These are phyloP conservation scores for Morbakka virulenta DNA, from an alignment of 30 jellyfish, hydroid and myxozoan species.

Conservation along the genomic window DNA sequence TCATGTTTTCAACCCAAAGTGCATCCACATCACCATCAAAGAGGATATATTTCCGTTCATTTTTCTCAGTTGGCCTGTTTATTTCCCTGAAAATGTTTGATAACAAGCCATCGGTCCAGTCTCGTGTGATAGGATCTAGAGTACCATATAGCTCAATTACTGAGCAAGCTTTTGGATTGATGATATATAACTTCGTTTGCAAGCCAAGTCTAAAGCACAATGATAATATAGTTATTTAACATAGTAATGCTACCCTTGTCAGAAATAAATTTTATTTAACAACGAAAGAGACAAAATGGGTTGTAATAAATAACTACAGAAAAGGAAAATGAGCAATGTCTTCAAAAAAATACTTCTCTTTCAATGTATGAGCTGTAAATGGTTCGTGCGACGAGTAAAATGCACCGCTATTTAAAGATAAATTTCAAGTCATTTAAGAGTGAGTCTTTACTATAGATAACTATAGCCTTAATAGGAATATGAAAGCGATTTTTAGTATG, in stretches of 20 bases:
- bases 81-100: conserved; percentile 97
- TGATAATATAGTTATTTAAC: background rate
- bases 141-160: conserved; percentile 95
- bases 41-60: conserved; percentile 87
- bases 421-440: too few species aligned
- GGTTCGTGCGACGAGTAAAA: too few species aligned
- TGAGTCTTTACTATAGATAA: too few species aligned
- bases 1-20: conserved; percentile 98
- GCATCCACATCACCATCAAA: conserved; percentile 99
- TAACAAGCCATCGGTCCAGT: conserved; percentile 98
- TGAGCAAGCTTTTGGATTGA: conserved; percentile 99
- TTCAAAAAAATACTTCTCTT: too few species aligned
- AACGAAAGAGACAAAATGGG: background rate
- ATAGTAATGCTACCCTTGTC: too few species aligned
- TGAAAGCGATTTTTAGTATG: too few species aligned
- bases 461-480: too few species aligned
- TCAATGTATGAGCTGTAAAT: too few species aligned
- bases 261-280: background rate
- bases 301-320: background rate
- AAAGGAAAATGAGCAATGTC: too few species aligned
- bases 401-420: too few species aligned
- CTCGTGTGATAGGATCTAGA: conserved; percentile 98
- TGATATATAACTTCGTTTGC: conserved; percentile 72
- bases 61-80: conserved; percentile 97
- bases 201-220: conserved; percentile 72